Conservation (phyloP, 2,888 invertebrate species). For the Kryphioiulus occultus region DNA sequence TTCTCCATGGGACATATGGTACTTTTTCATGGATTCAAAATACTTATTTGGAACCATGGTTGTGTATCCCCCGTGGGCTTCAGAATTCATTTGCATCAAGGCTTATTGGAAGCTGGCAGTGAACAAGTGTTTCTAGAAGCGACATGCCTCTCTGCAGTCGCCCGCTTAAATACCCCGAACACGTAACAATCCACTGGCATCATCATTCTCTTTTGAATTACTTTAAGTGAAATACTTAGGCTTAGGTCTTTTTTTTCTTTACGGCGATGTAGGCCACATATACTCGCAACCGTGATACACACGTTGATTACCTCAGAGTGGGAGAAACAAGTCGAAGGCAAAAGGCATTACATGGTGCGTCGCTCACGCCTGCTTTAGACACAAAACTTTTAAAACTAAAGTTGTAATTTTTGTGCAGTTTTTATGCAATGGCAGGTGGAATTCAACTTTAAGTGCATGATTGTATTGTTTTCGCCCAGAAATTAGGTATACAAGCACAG, state of each 20-base stretch:
- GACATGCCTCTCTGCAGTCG: neutral
- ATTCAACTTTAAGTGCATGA: neutral
- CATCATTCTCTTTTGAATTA: slow-evolving; percentile 9
- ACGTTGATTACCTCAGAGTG: neutral
- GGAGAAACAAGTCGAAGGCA: neutral
- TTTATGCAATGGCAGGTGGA: neutral
- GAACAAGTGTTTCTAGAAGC: neutral
- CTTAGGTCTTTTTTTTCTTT: neutral
- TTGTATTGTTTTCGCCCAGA: neutral
- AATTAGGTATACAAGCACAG: neutral
- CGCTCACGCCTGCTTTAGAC: neutral
- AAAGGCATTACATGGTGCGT: neutral
- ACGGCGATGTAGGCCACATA: neutral
- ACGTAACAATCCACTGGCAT: slow-evolving; percentile 3
- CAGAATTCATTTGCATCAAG: neutral
- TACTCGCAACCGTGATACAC: neutral
- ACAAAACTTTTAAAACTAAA: neutral
- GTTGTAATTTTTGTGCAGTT: neutral
- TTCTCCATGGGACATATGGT: neutral
- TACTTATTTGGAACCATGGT: neutral
- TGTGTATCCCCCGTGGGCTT: neutral
- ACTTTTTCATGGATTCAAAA: neutral
- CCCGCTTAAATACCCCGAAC: neutral
- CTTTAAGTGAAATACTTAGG: slow-evolving; percentile 23
- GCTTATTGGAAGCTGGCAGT: neutral